Conservation (phyloP, 2,113 vertebrate genomes). For the Bungarus multicinctus region DNA sequence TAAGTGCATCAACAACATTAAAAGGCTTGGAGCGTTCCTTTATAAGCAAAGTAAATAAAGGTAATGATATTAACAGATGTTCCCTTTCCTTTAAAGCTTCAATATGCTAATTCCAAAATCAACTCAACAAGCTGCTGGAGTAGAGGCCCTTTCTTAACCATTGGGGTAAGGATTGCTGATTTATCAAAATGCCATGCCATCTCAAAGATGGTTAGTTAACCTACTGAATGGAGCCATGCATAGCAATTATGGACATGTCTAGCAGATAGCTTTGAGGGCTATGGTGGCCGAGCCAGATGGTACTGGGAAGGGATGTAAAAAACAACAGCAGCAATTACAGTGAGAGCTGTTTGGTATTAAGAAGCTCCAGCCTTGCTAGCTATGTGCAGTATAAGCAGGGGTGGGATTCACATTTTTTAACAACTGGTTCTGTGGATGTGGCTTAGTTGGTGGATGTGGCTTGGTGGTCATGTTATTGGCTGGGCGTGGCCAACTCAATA, state of each 20-base stretch:
- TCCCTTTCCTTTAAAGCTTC: background rate
- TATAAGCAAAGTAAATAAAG: slow-evolving; percentile 1
- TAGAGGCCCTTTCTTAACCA: background rate
- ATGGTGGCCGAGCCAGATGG: background rate
- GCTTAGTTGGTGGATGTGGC: too few relatives aligned
- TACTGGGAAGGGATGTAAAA: background rate
- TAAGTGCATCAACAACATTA: slow-evolving; percentile 4
- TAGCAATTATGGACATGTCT: background rate
- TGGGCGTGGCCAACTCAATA: too few relatives aligned
- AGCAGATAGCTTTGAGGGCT: background rate
- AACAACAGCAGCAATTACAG: background rate
- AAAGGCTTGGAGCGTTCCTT: background rate
- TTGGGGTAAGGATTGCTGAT: background rate
- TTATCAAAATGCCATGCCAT: background rate
- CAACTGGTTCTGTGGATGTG: too few relatives aligned
- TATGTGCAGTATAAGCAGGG: background rate
- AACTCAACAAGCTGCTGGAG: background rate
- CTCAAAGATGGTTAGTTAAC: background rate
- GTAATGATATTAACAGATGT: background rate
- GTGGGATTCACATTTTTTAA: too few relatives aligned
- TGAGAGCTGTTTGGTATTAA: background rate
- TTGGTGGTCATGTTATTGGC: too few relatives aligned
- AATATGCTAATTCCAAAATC: background rate
- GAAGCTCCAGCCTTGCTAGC: background rate
- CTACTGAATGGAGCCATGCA: background rate